A percentile compares a stretch with the other conserved stretches of the same genome.
Conservation (phyloP, 1,140 invertebrate species). For the Micrasema longulum region DNA sequence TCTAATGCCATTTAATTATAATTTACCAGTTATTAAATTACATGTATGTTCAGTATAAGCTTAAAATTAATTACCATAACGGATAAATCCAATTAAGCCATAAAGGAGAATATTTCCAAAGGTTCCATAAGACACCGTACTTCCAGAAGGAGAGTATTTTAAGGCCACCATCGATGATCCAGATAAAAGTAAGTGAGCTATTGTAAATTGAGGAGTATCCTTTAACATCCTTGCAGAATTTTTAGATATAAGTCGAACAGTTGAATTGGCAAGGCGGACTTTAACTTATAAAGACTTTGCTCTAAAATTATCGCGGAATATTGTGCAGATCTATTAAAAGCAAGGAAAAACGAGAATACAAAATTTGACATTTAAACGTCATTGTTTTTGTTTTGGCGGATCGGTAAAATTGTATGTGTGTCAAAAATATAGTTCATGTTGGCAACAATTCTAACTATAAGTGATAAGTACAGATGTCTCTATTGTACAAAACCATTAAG, state of each 20-base stretch:
- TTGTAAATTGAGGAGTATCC: conserved; percentile 42
- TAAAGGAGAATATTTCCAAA: conserved; percentile 51
- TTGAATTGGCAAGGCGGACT: conserved; percentile 1
- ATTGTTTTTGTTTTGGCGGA: conserved; percentile 30
- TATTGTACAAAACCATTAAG: no score
- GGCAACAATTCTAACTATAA: no score
- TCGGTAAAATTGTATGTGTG: no score
- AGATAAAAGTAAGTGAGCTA: conserved; percentile 40
- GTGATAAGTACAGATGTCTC: no score
- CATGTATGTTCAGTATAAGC: no score
- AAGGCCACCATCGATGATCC: conserved; percentile 46
- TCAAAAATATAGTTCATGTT: no score
- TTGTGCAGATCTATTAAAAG: conserved; percentile 31
- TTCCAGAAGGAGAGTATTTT: conserved; percentile 44
- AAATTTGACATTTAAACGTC: conserved; percentile 37
- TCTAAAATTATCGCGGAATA: conserved; percentile 23
- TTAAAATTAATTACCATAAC: conserved; percentile 46
- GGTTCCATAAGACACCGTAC: conserved; percentile 45
- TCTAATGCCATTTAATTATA: no score
- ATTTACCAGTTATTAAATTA: no score
- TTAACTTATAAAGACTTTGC: background rate
- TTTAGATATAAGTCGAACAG: conserved; percentile 12
- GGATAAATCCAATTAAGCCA: conserved; percentile 47
- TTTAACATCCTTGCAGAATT: conserved; percentile 39
- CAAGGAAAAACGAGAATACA: conserved; percentile 32